A percentile compares a stretch with the other conserved stretches of the same genome.
Evolutionary conservation across 2,888 invertebrate species (phyloP).

Genomic region (Microctonus aethiopoides): DNA sequence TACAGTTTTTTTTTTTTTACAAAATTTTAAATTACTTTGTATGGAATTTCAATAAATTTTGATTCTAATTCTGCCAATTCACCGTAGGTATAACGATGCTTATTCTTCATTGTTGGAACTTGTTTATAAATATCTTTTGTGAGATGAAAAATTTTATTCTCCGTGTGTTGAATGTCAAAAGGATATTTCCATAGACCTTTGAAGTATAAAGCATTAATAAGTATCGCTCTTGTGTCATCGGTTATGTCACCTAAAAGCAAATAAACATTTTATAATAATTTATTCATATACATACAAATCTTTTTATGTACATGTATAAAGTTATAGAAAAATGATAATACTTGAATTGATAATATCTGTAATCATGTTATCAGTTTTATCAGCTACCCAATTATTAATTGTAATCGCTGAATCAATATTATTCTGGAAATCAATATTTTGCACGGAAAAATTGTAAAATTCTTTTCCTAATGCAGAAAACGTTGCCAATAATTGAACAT

Average conservation of each 20-base stretch:
- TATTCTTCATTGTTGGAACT: conserved; percentile 79
- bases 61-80: conserved; percentile 70
- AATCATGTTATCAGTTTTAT: conserved; percentile 84
- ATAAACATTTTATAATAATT: conserved; percentile 4
- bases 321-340: no score
- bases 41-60: conserved; percentile 78
- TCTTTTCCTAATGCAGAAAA: conserved; percentile 73
- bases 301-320: no score
- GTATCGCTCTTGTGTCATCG: conserved; percentile 73
- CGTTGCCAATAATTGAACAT: conserved; percentile 67
- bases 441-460: conserved; percentile 74
- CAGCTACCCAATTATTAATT: conserved; percentile 86
- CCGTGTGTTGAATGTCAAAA: conserved; percentile 70
- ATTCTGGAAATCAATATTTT: conserved; percentile 73
- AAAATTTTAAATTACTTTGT: conserved; percentile 64
- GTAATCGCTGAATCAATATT: conserved; percentile 63
- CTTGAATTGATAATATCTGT: conserved; percentile 76
- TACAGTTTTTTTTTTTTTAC: not conserved
- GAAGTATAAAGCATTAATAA: conserved; percentile 88
- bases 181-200: conserved; percentile 80
- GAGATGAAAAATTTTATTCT: conserved; percentile 72
- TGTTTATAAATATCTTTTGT: conserved; percentile 69
- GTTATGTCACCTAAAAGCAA: conserved; percentile 69
- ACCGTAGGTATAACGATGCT: conserved; percentile 69
- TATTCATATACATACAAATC: not conserved